These are phyloP conservation scores for Drosophila subobscura DNA, from an alignment of 1,140 invertebrate genomes.

Conservation along the genomic window DNA sequence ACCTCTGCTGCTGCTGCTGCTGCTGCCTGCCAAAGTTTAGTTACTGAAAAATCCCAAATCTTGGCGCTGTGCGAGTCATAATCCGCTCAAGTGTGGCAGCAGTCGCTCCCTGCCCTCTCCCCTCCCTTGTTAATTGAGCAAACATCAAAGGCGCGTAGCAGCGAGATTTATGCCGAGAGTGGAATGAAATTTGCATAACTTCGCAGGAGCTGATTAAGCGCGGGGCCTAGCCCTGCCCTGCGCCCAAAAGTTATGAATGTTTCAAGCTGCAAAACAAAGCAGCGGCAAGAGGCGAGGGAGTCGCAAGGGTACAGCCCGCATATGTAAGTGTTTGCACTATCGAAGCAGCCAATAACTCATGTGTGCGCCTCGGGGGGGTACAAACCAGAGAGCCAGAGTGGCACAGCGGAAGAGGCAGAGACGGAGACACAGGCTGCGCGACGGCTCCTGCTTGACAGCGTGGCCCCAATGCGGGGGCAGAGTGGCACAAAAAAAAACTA, in stretches of 20 bases:
- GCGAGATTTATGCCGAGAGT: constrained; percentile 26
- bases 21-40: constrained; percentile 24
- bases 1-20: not conserved
- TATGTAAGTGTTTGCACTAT: constrained; percentile 44
- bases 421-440: constrained; percentile 2
- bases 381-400: constrained; percentile 8
- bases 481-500: constrained; percentile 46
- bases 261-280: constrained; percentile 38
- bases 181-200: constrained; percentile 28
- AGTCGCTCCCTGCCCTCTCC: not conserved
- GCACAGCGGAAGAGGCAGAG: not conserved
- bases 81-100: constrained; percentile 40
- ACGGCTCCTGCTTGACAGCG: constrained; percentile 14
- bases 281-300: not conserved
- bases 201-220: constrained; percentile 31
- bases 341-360: constrained; percentile 39
- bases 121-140: constrained; percentile 44
- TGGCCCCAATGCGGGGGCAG: constrained; percentile 31
- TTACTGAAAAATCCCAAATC: constrained; percentile 48
- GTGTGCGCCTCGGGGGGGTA: constrained; percentile 22
- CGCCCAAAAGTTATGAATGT: constrained; percentile 35
- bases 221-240: not conserved
- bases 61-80: constrained; percentile 24
- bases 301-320: not conserved
- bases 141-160: constrained; percentile 29